Percentiles rank a stretch among this genome's conserved stretches.
Conservation (phyloP, 2,888 invertebrate species). For the Rhogogaster chlorosoma region DNA sequence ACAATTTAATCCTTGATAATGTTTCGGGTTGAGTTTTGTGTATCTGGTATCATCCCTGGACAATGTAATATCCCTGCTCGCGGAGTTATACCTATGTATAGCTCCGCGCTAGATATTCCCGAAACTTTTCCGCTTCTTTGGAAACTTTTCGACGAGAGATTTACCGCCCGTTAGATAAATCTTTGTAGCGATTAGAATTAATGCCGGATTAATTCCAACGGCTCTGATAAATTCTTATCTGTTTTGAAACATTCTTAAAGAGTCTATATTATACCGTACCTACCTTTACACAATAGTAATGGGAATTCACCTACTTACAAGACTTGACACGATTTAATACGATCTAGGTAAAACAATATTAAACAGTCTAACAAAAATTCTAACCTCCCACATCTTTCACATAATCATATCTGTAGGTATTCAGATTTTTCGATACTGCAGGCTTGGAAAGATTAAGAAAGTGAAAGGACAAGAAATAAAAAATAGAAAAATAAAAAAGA, state of each 20-base stretch:
- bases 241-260: not conserved
- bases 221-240: slow-evolving; percentile 62
- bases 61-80: not conserved
- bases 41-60: not conserved
- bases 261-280: not conserved
- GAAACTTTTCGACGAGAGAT: slow-evolving; percentile 16
- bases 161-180: slow-evolving; percentile 62
- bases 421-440: too few relatives aligned
- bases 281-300: not conserved
- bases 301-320: not conserved
- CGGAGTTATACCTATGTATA: not conserved
- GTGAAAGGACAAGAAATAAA: too few relatives aligned
- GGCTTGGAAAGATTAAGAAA: too few relatives aligned
- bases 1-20: not conserved
- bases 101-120: not conserved
- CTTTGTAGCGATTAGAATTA: slow-evolving; percentile 65
- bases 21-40: not conserved
- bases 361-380: too few relatives aligned
- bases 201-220: slow-evolving; percentile 68
- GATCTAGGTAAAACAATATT: too few relatives aligned
- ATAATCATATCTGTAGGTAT: too few relatives aligned
- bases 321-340: not conserved
- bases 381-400: too few relatives aligned
- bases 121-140: slow-evolving; percentile 31
- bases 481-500: too few relatives aligned